Evolutionary conservation across 2,888 invertebrate genomes (phyloP), one percentile per base, ranked within the genome.

Genomic region (Calameuta filiformis): DNA sequence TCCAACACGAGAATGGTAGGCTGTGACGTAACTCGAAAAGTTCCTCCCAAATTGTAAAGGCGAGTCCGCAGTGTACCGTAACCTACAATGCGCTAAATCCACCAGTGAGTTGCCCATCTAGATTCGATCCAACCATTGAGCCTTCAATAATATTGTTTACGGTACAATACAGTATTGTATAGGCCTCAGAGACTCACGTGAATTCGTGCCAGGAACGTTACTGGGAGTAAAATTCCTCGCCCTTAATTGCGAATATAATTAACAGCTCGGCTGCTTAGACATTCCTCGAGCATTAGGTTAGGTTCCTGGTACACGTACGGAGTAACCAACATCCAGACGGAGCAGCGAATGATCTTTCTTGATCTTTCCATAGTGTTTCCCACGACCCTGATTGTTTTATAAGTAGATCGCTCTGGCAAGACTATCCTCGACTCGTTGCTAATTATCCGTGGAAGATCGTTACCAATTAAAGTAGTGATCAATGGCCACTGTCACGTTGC

Each of bases 211-310:
- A 81, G 85, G 84, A 85, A 84, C 84, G 86, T 87, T 87, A 56
- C 56, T 15, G 0, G 23, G 23, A 15, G 56, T 56, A 86, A 87
- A 82, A 83, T 81, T 79, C 81, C 81, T 82, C 79, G 83, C 84
- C 56, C 85, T 87, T 89, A 89, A 89, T 89, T 89, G 88, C 88
- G 84, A 87, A 87, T 84, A 87, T 89, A 89, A 89, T 89, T 89
- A 89, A 87, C 87, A 84, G 86, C 85, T 87, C 83, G 34, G n/a
- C 40, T 71, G 69, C 75, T 74, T 76, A 31, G 23, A 56, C 56
- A 56, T 56, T 56, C 56, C 56, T 23, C 56, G 56, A 23, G 15
- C 56, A 23, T 56, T 56, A 56, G 56, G 56, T 56, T 56, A 56
- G 56, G 56, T 56, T 56, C 23, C 56, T 56, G 56, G 56, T 56